Base-by-base conservation (phyloP, 2,888 invertebrate genomes). In the Dynastes maya region DNA sequence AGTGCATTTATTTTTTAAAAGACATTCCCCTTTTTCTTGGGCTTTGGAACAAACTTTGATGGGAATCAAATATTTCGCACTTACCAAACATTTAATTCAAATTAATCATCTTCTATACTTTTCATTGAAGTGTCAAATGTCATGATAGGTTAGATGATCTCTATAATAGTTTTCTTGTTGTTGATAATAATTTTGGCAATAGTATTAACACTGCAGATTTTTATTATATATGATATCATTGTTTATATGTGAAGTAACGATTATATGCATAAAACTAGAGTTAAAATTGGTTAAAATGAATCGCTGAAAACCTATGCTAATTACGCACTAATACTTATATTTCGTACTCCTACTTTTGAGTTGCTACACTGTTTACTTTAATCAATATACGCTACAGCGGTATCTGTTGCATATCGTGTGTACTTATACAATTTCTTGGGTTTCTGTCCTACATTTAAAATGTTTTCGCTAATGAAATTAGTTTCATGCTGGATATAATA, bases 101-200 rank as follows among this genome's bases (percentile, higher is more conserved):
- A 77, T 71, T 71, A 71, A 77, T 77, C 77, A 71, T 68, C 65
- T 77, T 67, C 51, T 53, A 49, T 45, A 9, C 61, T 61, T 70
- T 77, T 37, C 53, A 71, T 61, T 32, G 72, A 74, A 77, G 72
- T 77, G 72, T 79, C 79, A 77, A 79, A 79, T 77, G 82, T 82
- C 82, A 82, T 81, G 82, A 80, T 81, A 82, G 83, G 83, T 83
- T 83, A 82, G 81, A 80, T 80, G 78, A 76, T 74, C 64, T 76
- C 76, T 75, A 76, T 76, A 77, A 61, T 78, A 76, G 53, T 68
- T 76, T 74, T 55, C 63, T 61, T 58, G 76, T 67, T 78, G 76
- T 78, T 71, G 55, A 71, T 37, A 71, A 37, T 71, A 45, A 61
- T 61, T 63, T 78, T 79, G 77, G 75, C 72, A 70, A 78, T 70